Percentiles rank a stretch among this genome's conserved stretches.
phyloP scores from a whole-genome alignment of 2,113 vertebrate species.

The Salvelinus namaycush region DNA sequence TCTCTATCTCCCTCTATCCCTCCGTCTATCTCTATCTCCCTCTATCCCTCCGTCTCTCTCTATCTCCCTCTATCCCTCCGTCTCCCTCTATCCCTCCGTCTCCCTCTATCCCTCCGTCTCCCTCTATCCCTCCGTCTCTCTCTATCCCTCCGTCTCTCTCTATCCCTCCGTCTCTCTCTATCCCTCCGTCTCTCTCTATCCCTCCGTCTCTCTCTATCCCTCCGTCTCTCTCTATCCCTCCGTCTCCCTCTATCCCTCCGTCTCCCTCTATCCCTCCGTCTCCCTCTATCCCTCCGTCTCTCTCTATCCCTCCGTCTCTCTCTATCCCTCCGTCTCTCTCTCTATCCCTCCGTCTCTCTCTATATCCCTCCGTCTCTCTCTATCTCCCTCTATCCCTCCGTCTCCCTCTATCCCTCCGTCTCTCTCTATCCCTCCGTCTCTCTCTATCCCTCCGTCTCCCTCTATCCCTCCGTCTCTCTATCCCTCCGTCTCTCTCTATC shows the following conservation, averaged over 20 bases:
- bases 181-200: not conserved
- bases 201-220: not conserved
- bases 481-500: not conserved
- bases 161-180: not conserved
- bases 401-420: too few relatives aligned
- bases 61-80: not conserved
- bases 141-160: not conserved
- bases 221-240: not conserved
- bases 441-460: too few relatives aligned
- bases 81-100: not conserved
- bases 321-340: not conserved
- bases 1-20: not conserved
- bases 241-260: not conserved
- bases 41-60: too few relatives aligned
- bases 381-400: not conserved
- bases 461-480: not conserved
- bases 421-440: not conserved
- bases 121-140: too few relatives aligned
- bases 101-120: too few relatives aligned
- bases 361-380: too few relatives aligned
- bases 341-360: too few relatives aligned
- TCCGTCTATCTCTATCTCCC: not conserved
- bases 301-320: not conserved
- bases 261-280: too few relatives aligned
- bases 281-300: not conserved